Conservation (phyloP, 2,113 vertebrate species). For the Rana temporaria region DNA sequence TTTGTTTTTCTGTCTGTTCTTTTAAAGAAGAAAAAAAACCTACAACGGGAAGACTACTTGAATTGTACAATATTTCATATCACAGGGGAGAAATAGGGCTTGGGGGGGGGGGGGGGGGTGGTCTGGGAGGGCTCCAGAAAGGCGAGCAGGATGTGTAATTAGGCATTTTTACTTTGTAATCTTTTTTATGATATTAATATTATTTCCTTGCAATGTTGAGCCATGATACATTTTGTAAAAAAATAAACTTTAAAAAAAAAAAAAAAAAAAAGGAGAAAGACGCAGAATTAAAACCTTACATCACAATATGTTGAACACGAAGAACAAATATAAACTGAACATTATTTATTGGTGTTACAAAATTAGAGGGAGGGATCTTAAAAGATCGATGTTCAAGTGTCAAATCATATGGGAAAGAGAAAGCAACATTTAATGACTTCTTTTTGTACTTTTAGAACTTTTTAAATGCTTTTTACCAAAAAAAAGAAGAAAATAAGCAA, state of each 20-base stretch:
- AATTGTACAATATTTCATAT: conserved; percentile 79
- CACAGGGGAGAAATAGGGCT: conserved; percentile 71
- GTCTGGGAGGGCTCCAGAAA: conserved; percentile 57
- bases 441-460: conserved; percentile 86
- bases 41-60: conserved; percentile 72
- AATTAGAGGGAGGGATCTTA: conserved; percentile 74
- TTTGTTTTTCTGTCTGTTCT: conserved; percentile 77
- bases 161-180: conserved; percentile 80
- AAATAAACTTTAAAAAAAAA: conserved; percentile 67
- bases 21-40: conserved; percentile 68
- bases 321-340: conserved; percentile 81
- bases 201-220: conserved; percentile 96
- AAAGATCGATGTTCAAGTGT: conserved; percentile 80
- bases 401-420: conserved; percentile 55
- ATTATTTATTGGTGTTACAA: conserved; percentile 94
- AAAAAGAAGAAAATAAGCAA: conserved; percentile 60
- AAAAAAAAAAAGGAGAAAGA: conserved; percentile 79
- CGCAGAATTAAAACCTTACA: conserved; percentile 62
- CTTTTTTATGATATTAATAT: conserved; percentile 86
- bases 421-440: conserved; percentile 72
- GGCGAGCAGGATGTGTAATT: conserved; percentile 60
- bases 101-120: not conserved
- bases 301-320: conserved; percentile 74
- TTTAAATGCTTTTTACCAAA: conserved; percentile 94
- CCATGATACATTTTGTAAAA: conserved; percentile 89